These are phyloP conservation scores for Bactericera cockerelli DNA, from an alignment of 1,140 invertebrate genomes.

Conservation along the genomic window DNA sequence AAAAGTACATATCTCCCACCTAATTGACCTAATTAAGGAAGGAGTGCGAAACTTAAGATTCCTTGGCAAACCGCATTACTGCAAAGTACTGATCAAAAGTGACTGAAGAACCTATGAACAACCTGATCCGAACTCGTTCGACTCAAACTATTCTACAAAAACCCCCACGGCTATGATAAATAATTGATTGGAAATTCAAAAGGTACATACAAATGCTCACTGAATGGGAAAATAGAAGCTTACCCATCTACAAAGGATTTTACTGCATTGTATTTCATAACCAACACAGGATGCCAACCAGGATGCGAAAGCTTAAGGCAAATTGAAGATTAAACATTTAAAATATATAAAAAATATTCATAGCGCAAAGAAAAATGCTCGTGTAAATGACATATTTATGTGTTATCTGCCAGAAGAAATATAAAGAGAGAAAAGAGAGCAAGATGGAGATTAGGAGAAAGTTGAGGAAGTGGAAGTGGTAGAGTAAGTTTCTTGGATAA, in stretches of 20 bases:
- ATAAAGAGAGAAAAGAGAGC: no score
- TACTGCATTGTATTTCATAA: slow-evolving; percentile 1
- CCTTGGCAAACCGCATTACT: no score
- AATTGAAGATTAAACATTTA: neutral
- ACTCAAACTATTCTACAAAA: no score
- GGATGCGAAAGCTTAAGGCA: neutral
- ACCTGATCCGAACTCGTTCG: no score
- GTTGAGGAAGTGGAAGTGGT: neutral
- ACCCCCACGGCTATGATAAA: no score
- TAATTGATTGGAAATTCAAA: no score
- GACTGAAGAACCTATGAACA: no score
- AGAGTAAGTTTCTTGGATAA: slow-evolving; percentile 2
- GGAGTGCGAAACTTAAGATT: no score
- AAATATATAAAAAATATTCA: neutral
- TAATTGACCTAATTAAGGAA: no score
- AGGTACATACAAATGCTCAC: neutral
- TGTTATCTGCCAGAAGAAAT: neutral
- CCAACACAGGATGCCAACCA: neutral
- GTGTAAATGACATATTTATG: slow-evolving; percentile 9
- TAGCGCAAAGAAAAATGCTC: neutral
- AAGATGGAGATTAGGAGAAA: neutral
- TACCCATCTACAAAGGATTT: neutral
- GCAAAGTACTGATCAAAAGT: no score
- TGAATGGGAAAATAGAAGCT: neutral
- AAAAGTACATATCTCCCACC: no score